A percentile compares a stretch with the other conserved stretches of the same genome.
These are phyloP conservation scores for Tautogolabrus adspersus DNA, from an alignment of 2,113 vertebrate species.

Conservation along the genomic window DNA sequence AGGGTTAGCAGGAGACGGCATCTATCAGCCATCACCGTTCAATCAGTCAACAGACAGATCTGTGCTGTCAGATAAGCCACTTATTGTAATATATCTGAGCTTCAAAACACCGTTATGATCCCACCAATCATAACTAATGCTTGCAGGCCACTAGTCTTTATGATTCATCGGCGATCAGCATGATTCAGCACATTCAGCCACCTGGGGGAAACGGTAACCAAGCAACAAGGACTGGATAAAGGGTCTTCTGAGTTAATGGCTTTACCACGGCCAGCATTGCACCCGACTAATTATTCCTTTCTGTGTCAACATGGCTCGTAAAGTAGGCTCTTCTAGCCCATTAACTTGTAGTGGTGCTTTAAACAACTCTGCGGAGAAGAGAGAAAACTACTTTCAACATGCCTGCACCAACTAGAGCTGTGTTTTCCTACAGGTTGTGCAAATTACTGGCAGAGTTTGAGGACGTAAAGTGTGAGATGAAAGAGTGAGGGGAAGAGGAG, in stretches of 20 bases:
- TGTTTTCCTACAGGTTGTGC: constrained; percentile 61
- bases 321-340: constrained; percentile 62
- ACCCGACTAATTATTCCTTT: constrained; percentile 64
- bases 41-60: constrained; percentile 52
- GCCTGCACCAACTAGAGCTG: constrained; percentile 38
- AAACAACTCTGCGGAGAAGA: constrained; percentile 46
- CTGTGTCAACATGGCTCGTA: constrained; percentile 60
- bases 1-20: constrained; percentile 26
- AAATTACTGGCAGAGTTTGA: constrained; percentile 50
- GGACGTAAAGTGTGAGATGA: constrained; percentile 45
- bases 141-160: constrained; percentile 23
- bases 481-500: constrained; percentile 50
- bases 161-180: constrained; percentile 39
- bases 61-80: constrained; percentile 44
- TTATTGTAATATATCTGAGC: constrained; percentile 54
- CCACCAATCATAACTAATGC: constrained; percentile 48
- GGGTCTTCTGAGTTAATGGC: constrained; percentile 45
- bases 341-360: constrained; percentile 72
- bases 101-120: constrained; percentile 33
- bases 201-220: constrained; percentile 69
- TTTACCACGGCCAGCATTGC: constrained; percentile 23
- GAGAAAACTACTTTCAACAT: constrained; percentile 50
- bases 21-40: constrained; percentile 38
- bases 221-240: constrained; percentile 58
- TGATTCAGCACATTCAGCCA: constrained; percentile 64